phyloP scores from a whole-genome alignment of 2,113 vertebrate species.

The Agelaius tricolor region DNA sequence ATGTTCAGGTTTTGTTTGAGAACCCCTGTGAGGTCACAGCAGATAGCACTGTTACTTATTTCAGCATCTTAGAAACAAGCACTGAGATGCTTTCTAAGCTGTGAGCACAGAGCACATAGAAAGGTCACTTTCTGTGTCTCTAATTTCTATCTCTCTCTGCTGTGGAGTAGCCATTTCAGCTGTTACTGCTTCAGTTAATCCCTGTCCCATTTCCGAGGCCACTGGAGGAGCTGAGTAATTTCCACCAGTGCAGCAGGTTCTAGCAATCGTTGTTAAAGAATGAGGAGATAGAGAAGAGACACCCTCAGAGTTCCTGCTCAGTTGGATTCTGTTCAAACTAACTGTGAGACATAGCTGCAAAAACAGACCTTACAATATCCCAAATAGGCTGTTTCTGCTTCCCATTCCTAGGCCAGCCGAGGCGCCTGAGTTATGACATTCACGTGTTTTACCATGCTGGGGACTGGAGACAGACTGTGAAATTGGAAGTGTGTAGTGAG shows the following conservation, averaged over 20 bases:
- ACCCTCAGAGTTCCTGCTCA: not conserved
- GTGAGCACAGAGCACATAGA: not conserved
- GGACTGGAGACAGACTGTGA: not conserved
- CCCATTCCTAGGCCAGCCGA: not conserved
- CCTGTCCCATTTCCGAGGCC: not conserved
- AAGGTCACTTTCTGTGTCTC: not conserved
- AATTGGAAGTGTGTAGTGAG: fast-evolving
- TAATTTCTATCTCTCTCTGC: not conserved
- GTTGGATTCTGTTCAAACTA: not conserved
- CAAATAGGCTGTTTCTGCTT: not conserved
- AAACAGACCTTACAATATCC: not conserved
- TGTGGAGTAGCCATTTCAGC: not conserved
- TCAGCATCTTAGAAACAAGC: not conserved
- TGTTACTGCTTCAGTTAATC: not conserved
- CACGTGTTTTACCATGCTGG: not conserved
- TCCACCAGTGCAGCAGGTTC: not conserved
- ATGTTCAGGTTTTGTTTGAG: not conserved
- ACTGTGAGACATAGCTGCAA: not conserved
- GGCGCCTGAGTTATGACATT: not conserved
- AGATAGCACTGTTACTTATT: not conserved
- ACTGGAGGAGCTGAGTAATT: not conserved
- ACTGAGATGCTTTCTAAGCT: not conserved
- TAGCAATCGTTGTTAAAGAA: not conserved
- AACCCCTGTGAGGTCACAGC: not conserved
- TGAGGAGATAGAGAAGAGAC: not conserved